Evolutionary conservation across 2,113 vertebrate species (phyloP), one percentile per base, ranked within the genome.

Genomic region (Crotalus viridis): DNA sequence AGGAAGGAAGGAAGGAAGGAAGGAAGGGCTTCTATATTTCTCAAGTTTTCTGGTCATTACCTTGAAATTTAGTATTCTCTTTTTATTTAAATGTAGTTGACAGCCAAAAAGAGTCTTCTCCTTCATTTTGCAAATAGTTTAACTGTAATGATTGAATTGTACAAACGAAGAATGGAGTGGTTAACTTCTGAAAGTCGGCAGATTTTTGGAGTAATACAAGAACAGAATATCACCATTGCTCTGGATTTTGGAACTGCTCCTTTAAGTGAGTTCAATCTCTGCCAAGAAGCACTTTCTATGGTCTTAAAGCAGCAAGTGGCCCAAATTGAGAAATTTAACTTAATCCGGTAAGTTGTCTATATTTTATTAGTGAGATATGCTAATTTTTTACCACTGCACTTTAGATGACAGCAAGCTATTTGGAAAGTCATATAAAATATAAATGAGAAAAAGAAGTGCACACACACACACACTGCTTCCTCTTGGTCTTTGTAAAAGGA

Each of bases 161-260:
- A 97, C 57, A 95, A 96, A 85, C 94, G 95, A 61, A 96, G 98
- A 93, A 96, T 98, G 96, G 96, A 96, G 74, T 98, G 98, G 98
- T 95, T 98, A 93, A 98, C 97, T 91, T 98, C 97, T 43, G 93
- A 94, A 26, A 98, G 98, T 94, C 97, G 97, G 69, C 98, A 98
- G 95, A 93, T 98, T 91, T 98, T 98, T 95, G 98, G 98, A 89
- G 98, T 98, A 93, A 98, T 98, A 93, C 97, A 98, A 95, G 98
- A 98, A 93, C 95, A 39, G 56, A 94, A 95, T 39, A 74, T 98
- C 93, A 93, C 94, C 61, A 93, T 98, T 48, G 97, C 98, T 91
- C 87, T 98, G 95, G 97, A 98, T 94, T 96, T 97, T 81, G 96
- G 97, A 1, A 89, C 91, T 10, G 56, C 90, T 28, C 64, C 85